phyloP scores from a whole-genome alignment of 2,888 invertebrate genomes.

The Calameuta pallipes region DNA sequence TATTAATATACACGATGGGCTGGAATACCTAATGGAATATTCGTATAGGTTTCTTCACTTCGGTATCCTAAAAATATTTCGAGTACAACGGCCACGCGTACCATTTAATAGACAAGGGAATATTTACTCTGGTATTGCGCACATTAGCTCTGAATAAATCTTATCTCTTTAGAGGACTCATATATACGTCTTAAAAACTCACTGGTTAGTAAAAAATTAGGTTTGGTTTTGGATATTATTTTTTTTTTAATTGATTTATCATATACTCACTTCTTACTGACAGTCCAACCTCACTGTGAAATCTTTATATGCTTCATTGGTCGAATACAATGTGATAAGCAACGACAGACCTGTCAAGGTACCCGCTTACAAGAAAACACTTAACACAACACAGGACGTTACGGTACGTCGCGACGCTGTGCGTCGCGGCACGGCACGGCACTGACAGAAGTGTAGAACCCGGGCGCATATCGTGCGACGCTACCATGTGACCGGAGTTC shows the following conservation, averaged over 20 bases:
- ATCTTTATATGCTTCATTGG: not conserved
- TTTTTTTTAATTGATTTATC: not conserved
- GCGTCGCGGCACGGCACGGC: constrained; percentile 49
- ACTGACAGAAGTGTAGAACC: constrained; percentile 56
- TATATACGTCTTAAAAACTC: not conserved
- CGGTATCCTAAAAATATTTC: constrained; percentile 40
- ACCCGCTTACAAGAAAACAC: not conserved
- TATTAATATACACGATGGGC: constrained; percentile 54
- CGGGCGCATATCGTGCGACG: constrained; percentile 39
- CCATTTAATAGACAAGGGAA: not conserved
- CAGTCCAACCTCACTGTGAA: not conserved
- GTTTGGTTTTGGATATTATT: not conserved
- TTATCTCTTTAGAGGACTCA: not conserved
- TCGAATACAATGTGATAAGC: not conserved
- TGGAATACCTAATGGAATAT: constrained; percentile 45
- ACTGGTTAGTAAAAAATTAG: not conserved
- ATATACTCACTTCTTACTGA: not conserved
- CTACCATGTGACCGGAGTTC: constrained; percentile 29
- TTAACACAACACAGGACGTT: not conserved
- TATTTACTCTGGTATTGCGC: not conserved
- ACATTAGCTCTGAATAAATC: not conserved
- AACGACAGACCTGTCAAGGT: not conserved
- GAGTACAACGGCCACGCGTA: constrained; percentile 1
- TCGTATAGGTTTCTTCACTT: constrained; percentile 35
- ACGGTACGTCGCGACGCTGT: constrained; percentile 30